These are phyloP conservation scores for Euplagia quadripunctaria DNA, from an alignment of 2,888 invertebrate species.

Conservation along the genomic window DNA sequence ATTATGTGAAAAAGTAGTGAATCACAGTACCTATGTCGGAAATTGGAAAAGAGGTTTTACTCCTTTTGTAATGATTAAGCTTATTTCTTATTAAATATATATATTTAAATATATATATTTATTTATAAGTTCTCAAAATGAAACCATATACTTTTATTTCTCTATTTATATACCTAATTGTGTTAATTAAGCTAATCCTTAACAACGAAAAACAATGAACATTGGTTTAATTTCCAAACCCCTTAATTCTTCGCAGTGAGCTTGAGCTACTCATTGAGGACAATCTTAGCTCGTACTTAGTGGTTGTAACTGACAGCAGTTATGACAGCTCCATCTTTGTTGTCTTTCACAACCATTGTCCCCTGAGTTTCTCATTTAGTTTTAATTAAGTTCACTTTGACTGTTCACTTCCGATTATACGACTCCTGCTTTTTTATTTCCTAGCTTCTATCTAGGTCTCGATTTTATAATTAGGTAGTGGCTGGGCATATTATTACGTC, in stretches of 20 bases:
- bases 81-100: too few species aligned
- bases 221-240: conserved; percentile 25
- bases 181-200: neutral
- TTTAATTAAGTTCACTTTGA: conserved; percentile 80
- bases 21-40: too few species aligned
- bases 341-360: conserved; percentile 71
- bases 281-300: conserved; percentile 70
- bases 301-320: conserved; percentile 71
- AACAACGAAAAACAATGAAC: conserved; percentile 18
- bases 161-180: neutral
- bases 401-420: conserved; percentile 72
- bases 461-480: conserved; percentile 64
- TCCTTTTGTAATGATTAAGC: too few species aligned
- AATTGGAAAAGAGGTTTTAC: too few species aligned
- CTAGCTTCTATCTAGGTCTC: conserved; percentile 62
- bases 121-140: too few species aligned
- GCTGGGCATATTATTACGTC: conserved; percentile 58
- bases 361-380: conserved; percentile 70
- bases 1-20: neutral
- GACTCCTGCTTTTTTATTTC: conserved; percentile 57
- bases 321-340: conserved; percentile 73
- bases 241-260: conserved; percentile 18
- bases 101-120: too few species aligned
- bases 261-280: conserved; percentile 57
- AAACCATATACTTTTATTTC: too few species aligned